Evolutionary conservation across 2,113 vertebrate species (phyloP), one percentile per base, ranked within the genome.

Genomic region (Urocolius indicus): DNA sequence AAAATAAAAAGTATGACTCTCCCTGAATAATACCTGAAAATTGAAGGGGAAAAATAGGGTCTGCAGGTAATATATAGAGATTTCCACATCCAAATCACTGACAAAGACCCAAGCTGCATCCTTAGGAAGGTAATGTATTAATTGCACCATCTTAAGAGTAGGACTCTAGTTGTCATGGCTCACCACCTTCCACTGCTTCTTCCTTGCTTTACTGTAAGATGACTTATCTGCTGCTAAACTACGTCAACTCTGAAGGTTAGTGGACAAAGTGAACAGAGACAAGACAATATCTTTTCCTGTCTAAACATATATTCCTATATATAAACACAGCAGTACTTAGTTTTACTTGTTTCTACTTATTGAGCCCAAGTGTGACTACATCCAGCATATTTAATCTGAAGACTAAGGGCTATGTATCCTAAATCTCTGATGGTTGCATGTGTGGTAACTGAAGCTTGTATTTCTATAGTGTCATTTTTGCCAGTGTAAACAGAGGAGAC

Each of bases 1-100:
- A 95, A 96, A 95, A 94, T 66, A 91, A 85, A 55, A 92, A 93
- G 22, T 55, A 38, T 80, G 32, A 66, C 29, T 85, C 24, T 85
- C 34, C 3, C 54, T 80, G 91, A 95, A 93, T 90, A 62, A 14
- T 29, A 55, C 85, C 76, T 74, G 55, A 79, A 91, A 94, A 90
- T 38, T 55, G 72, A 80, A 90, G 30, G 5, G 24, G 5, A 49
- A 13, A 87, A 88, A 48, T 4, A 73, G 67, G 16, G 26, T 12
- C 19, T 61, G 8, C 13, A 51, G 30, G 41, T 79, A 23, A 32
- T 29, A 49, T 59, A 55, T 2, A 78, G 61, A 45, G 54, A 54
- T 69, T 58, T 90, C 34, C 18, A 16, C 9, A 4, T 76, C 63
- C n/a, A 82, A 34, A 76, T 38, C 24, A 30, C 69, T 68, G 32